Conservation (phyloP, 2,113 vertebrate genomes). For the cattle (Bos taurus) region ARS-UCD2.0 NC_037341.1:76325001-76325500, state of each 20-base stretch:
- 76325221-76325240: neutral
- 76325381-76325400: neutral
- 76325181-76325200: neutral
- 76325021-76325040: conserved; percentile 84
- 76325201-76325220: neutral
- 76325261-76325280: neutral
- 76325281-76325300: neutral
- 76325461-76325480: conserved; percentile 82
- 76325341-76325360: neutral
- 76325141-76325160: neutral
- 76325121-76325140: neutral
- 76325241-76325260: neutral
- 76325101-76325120: conserved; percentile 76
- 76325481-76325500: conserved; percentile 73
- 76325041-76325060: conserved; percentile 87
- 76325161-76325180: neutral
- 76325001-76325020: conserved; percentile 86
- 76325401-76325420: conserved; percentile 49
- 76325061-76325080: conserved; percentile 87
- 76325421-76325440: conserved; percentile 80
- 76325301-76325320: neutral
- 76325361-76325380: neutral
- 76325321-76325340: neutral
- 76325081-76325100: conserved; percentile 90
- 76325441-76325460: conserved; percentile 80